Percentiles rank a stretch among this genome's conserved stretches.
phyloP scores from a whole-genome alignment of 2,113 vertebrate genomes.

The Syrmaticus mikado region DNA sequence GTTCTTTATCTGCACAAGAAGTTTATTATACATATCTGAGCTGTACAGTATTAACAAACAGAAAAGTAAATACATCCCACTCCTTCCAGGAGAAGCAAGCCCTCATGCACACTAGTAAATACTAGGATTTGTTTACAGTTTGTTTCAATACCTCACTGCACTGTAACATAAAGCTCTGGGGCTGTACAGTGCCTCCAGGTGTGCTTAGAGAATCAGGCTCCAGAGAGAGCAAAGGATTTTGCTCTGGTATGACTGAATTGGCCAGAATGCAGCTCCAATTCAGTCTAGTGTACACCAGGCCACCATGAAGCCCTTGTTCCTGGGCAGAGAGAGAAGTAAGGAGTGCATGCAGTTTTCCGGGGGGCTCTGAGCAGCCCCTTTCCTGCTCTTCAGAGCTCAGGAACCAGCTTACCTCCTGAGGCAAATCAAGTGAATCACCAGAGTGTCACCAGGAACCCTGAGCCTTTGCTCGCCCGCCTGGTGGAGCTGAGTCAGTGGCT shows the following conservation, averaged over 20 bases:
- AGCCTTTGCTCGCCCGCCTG: neutral
- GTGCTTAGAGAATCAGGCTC: neutral
- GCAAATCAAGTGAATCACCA: neutral
- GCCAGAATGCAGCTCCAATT: neutral
- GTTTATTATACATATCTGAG: constrained; percentile 29
- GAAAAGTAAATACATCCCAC: neutral
- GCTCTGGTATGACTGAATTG: neutral
- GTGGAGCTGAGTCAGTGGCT: neutral
- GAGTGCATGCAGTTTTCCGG: neutral
- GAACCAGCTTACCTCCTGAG: neutral
- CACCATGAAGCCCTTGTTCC: neutral
- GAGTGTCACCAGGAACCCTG: neutral
- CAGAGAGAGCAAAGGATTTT: neutral
- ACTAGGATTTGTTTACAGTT: constrained; percentile 31
- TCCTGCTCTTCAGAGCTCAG: neutral
- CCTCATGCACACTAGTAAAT: constrained; percentile 6
- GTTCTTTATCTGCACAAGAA: constrained; percentile 28
- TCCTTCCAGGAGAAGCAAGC: constrained; percentile 32
- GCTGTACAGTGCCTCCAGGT: neutral
- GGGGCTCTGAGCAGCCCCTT: neutral
- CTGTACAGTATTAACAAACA: constrained; percentile 56
- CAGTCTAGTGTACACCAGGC: neutral
- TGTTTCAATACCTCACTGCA: neutral
- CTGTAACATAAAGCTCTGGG: neutral
- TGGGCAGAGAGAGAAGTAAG: neutral